Evolutionary conservation across 2,888 invertebrate species (phyloP).

Genomic region (Noctua fimbriata): DNA sequence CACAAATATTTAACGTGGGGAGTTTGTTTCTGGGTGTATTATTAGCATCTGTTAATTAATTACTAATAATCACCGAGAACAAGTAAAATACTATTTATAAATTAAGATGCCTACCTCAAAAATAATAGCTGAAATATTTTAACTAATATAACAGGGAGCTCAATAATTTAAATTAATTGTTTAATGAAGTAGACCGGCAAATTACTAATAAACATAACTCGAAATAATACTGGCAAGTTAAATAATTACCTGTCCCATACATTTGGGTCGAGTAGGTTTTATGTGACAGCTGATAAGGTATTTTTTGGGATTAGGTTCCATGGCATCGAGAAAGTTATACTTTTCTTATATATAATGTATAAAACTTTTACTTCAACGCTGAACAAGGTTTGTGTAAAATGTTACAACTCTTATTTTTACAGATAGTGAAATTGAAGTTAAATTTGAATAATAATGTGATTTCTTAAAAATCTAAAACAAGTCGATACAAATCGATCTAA

Average conservation of each 20-base stretch:
- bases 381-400: not conserved
- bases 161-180: not conserved
- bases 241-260: not conserved
- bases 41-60: not conserved
- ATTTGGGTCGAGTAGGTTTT: not conserved
- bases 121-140: not conserved
- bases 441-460: not conserved
- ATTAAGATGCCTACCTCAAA: not conserved
- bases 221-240: not conserved
- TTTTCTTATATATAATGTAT: not conserved
- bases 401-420: too few relatives aligned
- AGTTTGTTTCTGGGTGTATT: not conserved
- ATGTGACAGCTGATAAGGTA: not conserved
- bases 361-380: not conserved
- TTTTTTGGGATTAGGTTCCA: not conserved
- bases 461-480: not conserved
- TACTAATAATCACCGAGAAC: too few relatives aligned
- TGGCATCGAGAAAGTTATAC: not conserved
- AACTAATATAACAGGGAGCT: slow-evolving; percentile 2
- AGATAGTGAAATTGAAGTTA: not conserved
- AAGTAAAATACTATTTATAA: not conserved
- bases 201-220: not conserved
- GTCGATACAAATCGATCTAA: not conserved
- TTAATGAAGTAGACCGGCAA: not conserved
- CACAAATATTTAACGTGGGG: not conserved